Evolutionary conservation across 2,888 invertebrate species (phyloP).

Genomic region (Pandemis corylana): DNA sequence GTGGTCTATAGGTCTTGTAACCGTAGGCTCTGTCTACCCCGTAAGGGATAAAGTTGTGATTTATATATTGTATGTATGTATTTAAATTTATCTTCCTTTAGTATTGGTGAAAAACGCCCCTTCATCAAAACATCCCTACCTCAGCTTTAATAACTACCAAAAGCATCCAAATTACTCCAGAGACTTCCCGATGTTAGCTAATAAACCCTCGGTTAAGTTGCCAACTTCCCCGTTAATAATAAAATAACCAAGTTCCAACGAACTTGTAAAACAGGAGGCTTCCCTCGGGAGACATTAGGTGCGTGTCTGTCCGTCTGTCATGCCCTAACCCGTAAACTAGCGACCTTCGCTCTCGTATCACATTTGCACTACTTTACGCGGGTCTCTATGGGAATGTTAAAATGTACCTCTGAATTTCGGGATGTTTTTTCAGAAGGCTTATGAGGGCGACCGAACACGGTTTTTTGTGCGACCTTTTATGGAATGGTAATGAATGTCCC

Average conservation of each 20-base stretch:
- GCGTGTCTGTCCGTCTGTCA: constrained; percentile 32
- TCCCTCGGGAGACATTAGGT: constrained; percentile 12
- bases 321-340: constrained; percentile 11
- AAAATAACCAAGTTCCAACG: constrained; percentile 22
- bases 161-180: constrained; percentile 1
- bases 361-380: constrained; percentile 19
- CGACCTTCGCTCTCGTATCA: constrained; percentile 4
- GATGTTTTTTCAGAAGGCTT: neutral
- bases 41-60: too few relatives aligned
- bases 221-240: constrained; percentile 21
- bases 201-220: constrained; percentile 14
- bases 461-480: neutral
- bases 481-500: neutral
- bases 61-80: too few relatives aligned
- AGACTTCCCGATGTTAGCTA: constrained; percentile 8
- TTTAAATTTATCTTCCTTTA: too few relatives aligned
- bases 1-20: too few relatives aligned
- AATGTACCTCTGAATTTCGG: constrained; percentile 13
- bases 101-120: too few relatives aligned
- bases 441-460: neutral
- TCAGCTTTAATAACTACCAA: constrained; percentile 2
- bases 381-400: constrained; percentile 20
- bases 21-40: too few relatives aligned
- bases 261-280: constrained; percentile 19
- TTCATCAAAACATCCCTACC: constrained; percentile 4